phyloP scores from a whole-genome alignment of 1,140 invertebrate species.

The Atopsyche davidsoni region DNA sequence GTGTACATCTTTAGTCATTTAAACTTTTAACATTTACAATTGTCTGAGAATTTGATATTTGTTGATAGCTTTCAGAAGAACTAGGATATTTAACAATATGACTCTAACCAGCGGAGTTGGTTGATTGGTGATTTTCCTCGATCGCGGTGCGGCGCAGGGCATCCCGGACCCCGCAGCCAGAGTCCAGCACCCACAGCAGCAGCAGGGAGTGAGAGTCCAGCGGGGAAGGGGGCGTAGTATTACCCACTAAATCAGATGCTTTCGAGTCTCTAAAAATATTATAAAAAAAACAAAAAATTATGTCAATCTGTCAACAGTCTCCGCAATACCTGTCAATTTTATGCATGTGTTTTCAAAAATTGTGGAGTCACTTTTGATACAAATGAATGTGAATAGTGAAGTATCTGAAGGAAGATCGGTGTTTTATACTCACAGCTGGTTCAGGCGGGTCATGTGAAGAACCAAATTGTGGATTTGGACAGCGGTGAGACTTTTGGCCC shows the following conservation, averaged over 20 bases:
- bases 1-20: too few relatives aligned
- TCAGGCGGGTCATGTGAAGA: conserved; percentile 50
- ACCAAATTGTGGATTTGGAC: conserved; percentile 52
- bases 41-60: too few relatives aligned
- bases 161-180: conserved; percentile 58
- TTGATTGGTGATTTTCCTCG: background rate
- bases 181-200: conserved; percentile 61
- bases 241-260: too few relatives aligned
- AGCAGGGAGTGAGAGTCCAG: conserved; percentile 59
- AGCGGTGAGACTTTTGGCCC: conserved; percentile 39
- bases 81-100: too few relatives aligned
- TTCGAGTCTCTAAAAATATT: conserved; percentile 20
- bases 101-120: too few relatives aligned
- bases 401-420: background rate
- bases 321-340: too few relatives aligned
- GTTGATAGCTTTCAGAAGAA: too few relatives aligned
- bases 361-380: too few relatives aligned
- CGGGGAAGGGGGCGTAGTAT: conserved; percentile 6
- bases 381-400: conserved; percentile 1
- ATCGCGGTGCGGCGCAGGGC: conserved; percentile 51
- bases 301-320: too few relatives aligned
- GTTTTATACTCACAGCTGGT: conserved; percentile 40
- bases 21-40: too few relatives aligned
- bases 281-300: too few relatives aligned
- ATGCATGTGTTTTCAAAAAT: too few relatives aligned